Evolutionary conservation across 1,140 invertebrate genomes (phyloP).

Genomic region (Oedothorax gibbosus): DNA sequence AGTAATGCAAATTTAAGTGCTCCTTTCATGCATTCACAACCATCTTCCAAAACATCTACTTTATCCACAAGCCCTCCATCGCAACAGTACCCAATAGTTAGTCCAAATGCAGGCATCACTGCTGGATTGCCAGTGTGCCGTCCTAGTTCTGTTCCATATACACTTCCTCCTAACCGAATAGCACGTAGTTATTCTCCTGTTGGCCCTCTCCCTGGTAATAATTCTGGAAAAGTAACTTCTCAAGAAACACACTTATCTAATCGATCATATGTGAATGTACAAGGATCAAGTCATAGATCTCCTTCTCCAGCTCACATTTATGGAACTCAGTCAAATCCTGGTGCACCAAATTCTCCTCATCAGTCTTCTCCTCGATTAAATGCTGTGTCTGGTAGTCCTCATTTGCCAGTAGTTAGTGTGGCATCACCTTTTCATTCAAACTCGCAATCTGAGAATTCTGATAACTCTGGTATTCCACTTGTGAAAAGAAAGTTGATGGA

Average conservation of each 20-base stretch:
- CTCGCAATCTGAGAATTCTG: constrained; percentile 24
- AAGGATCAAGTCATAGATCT: constrained; percentile 49
- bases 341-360: constrained; percentile 49
- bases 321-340: constrained; percentile 36
- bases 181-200: constrained; percentile 54
- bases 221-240: constrained; percentile 19
- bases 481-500: constrained; percentile 57
- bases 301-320: constrained; percentile 57
- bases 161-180: constrained; percentile 32
- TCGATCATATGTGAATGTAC: constrained; percentile 33
- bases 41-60: constrained; percentile 25
- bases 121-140: constrained; percentile 75
- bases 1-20: constrained; percentile 30
- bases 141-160: constrained; percentile 49
- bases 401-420: constrained; percentile 26
- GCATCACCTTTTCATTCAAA: constrained; percentile 42
- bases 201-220: constrained; percentile 30
- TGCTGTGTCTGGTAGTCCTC: constrained; percentile 25
- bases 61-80: constrained; percentile 80
- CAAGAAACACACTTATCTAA: constrained; percentile 42
- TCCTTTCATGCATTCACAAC: constrained; percentile 35
- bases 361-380: constrained; percentile 40
- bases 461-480: constrained; percentile 31
- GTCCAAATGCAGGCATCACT: constrained; percentile 68
- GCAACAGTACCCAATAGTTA: constrained; percentile 80